Evolutionary conservation across 2,888 invertebrate species (phyloP).

Genomic region (Spodoptera littoralis): DNA sequence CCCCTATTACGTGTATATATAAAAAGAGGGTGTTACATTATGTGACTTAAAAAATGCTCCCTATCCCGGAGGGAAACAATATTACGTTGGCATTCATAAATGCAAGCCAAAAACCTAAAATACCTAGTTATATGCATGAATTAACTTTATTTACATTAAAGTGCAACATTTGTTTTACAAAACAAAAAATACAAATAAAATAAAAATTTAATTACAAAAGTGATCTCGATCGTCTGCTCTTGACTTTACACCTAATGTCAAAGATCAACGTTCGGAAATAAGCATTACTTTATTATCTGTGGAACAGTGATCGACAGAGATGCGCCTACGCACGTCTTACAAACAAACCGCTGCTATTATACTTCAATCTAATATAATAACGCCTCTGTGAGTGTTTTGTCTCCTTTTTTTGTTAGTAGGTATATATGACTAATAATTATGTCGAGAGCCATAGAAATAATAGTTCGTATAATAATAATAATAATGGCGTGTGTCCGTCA

Average conservation of each 20-base stretch:
- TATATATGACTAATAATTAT: constrained; percentile 61
- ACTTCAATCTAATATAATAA: constrained; percentile 78
- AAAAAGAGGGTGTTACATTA: too few relatives aligned
- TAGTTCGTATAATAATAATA: constrained; percentile 44
- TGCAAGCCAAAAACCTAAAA: too few relatives aligned
- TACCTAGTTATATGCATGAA: background rate
- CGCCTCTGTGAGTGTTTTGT: constrained; percentile 71
- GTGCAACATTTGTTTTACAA: constrained; percentile 5
- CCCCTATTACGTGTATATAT: too few relatives aligned
- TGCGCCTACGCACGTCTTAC: constrained; percentile 68
- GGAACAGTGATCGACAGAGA: constrained; percentile 59
- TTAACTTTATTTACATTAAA: background rate
- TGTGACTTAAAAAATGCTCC: too few relatives aligned
- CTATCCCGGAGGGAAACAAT: too few relatives aligned
- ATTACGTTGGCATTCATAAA: too few relatives aligned
- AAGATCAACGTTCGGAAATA: constrained; percentile 66
- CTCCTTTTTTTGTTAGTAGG: constrained; percentile 66
- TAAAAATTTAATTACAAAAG: constrained; percentile 43
- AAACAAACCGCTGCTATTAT: constrained; percentile 73
- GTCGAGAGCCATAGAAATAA: constrained; percentile 54
- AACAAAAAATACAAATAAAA: constrained; percentile 15
- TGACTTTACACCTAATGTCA: constrained; percentile 64
- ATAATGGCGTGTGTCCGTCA: constrained; percentile 49
- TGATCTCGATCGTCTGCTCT: constrained; percentile 53
- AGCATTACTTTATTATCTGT: constrained; percentile 51